phyloP scores from a whole-genome alignment of 1,140 invertebrate genomes.

The Eulimnadia texana region DNA sequence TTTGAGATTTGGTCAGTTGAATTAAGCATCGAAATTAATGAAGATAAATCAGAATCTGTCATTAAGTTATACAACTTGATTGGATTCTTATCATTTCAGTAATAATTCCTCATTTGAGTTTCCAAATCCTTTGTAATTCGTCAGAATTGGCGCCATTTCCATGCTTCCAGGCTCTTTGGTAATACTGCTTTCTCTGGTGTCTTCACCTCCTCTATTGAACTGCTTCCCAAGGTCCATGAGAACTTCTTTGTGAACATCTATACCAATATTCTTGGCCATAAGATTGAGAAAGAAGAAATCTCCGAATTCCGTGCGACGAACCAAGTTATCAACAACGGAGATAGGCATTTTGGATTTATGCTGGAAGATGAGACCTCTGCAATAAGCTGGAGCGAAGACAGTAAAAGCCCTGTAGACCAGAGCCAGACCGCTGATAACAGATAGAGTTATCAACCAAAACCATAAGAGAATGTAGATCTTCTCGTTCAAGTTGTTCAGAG shows the following conservation, averaged over 20 bases:
- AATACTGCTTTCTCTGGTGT: background rate
- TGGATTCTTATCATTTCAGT: too few species aligned
- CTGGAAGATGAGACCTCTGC: background rate
- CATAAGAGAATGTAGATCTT: slow-evolving; percentile 35
- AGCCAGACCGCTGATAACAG: slow-evolving; percentile 20
- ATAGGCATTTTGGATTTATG: background rate
- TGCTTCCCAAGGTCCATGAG: background rate
- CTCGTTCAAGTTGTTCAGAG: slow-evolving; percentile 35
- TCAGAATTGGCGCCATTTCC: background rate
- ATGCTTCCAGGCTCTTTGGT: background rate
- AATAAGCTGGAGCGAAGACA: slow-evolving; percentile 36
- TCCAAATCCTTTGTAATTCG: background rate
- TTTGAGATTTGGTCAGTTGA: too few species aligned
- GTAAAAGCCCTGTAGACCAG: background rate
- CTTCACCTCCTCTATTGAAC: background rate
- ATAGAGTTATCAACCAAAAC: slow-evolving; percentile 32
- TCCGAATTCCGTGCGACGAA: slow-evolving; percentile 31
- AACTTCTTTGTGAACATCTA: slow-evolving; percentile 25
- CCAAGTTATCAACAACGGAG: slow-evolving; percentile 1
- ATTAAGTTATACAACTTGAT: too few species aligned
- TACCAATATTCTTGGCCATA: slow-evolving; percentile 49
- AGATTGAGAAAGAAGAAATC: slow-evolving; percentile 55
- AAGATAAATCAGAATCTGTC: too few species aligned
- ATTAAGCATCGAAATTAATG: too few species aligned
- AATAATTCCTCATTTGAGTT: too few species aligned